Percentiles rank a stretch among this genome's conserved stretches.
phyloP scores from a whole-genome alignment of 2,113 vertebrate species.

The Triplophysa tibetana region DNA sequence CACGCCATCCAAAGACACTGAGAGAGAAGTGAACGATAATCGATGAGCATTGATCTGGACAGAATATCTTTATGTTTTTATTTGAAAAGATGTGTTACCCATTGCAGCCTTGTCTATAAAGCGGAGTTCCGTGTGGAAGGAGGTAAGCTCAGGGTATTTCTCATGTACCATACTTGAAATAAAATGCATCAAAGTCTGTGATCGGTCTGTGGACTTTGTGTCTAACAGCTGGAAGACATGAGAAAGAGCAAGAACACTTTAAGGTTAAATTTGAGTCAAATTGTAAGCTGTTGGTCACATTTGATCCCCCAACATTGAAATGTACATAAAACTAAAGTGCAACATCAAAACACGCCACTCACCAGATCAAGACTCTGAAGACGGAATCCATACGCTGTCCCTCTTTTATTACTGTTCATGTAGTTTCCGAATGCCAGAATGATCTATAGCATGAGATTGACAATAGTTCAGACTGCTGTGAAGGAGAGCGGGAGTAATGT shows the following conservation, averaged over 20 bases:
- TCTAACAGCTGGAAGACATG: conserved; percentile 83
- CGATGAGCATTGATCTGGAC: too few species aligned
- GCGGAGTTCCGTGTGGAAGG: conserved; percentile 87
- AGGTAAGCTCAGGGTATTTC: conserved; percentile 85
- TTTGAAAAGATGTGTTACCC: conserved; percentile 69
- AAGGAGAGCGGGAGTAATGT: background rate
- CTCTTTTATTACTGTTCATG: conserved; percentile 97
- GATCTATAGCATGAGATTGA: conserved; percentile 72
- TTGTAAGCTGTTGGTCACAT: too few species aligned
- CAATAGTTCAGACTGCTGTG: background rate
- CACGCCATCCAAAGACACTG: conserved; percentile 90
- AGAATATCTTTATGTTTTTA: background rate
- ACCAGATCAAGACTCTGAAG: conserved; percentile 94
- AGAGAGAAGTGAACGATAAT: background rate
- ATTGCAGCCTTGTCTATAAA: conserved; percentile 94
- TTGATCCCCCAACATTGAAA: too few species aligned
- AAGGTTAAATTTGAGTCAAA: too few species aligned
- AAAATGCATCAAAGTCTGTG: conserved; percentile 92
- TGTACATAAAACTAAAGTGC: too few species aligned
- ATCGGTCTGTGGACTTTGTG: conserved; percentile 95
- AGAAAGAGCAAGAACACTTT: background rate
- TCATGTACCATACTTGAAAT: conserved; percentile 85
- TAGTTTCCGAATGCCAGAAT: conserved; percentile 97
- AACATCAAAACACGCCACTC: conserved; percentile 49
- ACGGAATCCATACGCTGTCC: conserved; percentile 89